Conservation (phyloP, 2,797 vertebrate genomes). For the Danio tinwini region DNA sequence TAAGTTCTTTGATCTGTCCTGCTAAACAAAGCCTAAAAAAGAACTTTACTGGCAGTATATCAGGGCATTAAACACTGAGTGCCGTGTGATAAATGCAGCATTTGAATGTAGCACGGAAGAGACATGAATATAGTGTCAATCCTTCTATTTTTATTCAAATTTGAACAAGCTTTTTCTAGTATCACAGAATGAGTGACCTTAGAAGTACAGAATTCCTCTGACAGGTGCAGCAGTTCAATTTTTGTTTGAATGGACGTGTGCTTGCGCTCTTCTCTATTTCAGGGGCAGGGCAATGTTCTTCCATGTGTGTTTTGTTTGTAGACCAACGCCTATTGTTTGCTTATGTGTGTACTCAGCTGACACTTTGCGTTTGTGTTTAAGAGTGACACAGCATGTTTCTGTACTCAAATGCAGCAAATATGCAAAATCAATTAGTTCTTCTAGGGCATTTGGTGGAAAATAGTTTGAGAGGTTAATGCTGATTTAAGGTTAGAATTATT, state of each 20-base stretch:
- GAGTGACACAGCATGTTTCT: conserved; percentile 36
- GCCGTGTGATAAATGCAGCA: conserved; percentile 3
- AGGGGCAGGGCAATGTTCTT: neutral
- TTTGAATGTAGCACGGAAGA: neutral
- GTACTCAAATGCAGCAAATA: conserved; percentile 1
- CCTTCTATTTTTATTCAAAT: conserved; percentile 1
- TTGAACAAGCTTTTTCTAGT: conserved; percentile 59
- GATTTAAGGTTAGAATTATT: neutral
- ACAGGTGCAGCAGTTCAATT: conserved; percentile 55
- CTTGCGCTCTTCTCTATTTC: conserved; percentile 13
- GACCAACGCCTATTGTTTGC: conserved; percentile 34
- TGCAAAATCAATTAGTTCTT: conserved; percentile 6
- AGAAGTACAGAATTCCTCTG: conserved; percentile 66
- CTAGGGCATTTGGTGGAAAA: neutral
- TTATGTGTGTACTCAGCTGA: conserved; percentile 44
- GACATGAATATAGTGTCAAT: conserved; percentile 2
- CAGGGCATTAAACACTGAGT: neutral
- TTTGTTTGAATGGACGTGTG: conserved; percentile 32
- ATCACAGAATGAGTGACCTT: conserved; percentile 67
- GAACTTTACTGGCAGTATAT: too few species aligned
- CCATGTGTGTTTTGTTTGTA: conserved; percentile 36
- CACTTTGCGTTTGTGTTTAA: conserved; percentile 30
- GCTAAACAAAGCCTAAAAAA: too few species aligned
- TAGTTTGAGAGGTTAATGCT: neutral
- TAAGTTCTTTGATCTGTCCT: too few species aligned